Evolutionary conservation across 2,888 invertebrate species (phyloP).

Genomic region (Metopia argyrocephala): DNA sequence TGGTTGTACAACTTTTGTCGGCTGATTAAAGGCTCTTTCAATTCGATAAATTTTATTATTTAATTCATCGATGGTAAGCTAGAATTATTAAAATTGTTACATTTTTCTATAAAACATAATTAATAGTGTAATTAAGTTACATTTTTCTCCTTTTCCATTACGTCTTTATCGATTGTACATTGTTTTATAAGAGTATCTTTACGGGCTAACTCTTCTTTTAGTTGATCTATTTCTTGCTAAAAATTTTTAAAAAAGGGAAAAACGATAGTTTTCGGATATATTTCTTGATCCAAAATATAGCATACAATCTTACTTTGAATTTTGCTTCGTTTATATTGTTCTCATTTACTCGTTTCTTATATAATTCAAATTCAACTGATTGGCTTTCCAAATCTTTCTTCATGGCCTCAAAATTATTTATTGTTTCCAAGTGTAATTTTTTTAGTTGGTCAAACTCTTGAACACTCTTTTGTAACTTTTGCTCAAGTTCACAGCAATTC

Average conservation of each 20-base stretch:
- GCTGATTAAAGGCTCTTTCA: conserved; percentile 62
- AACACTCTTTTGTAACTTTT: conserved; percentile 27
- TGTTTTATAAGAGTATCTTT: conserved; percentile 51
- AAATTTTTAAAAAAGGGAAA: too few relatives aligned
- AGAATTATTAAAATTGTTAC: background rate
- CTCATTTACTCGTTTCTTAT: conserved; percentile 31
- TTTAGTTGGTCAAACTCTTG: background rate
- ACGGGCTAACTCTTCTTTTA: conserved; percentile 48
- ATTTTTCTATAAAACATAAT: background rate
- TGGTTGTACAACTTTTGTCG: conserved; percentile 49
- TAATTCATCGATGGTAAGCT: conserved; percentile 63
- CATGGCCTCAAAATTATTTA: conserved; percentile 19
- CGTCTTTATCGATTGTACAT: conserved; percentile 46
- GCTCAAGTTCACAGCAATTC: conserved; percentile 26
- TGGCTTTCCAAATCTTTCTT: conserved; percentile 24
- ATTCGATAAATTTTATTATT: conserved; percentile 63
- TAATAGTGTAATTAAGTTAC: conserved; percentile 33
- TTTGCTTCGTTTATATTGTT: conserved; percentile 27
- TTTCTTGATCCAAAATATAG: background rate
- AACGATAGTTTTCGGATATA: background rate
- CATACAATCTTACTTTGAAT: conserved; percentile 26
- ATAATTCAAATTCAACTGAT: conserved; percentile 38
- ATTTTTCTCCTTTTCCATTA: conserved; percentile 63
- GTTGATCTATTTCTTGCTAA: conserved; percentile 36
- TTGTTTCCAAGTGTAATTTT: conserved; percentile 3